Conservation (phyloP, 2,113 vertebrate species). For the Diphyllodes magnificus region DNA sequence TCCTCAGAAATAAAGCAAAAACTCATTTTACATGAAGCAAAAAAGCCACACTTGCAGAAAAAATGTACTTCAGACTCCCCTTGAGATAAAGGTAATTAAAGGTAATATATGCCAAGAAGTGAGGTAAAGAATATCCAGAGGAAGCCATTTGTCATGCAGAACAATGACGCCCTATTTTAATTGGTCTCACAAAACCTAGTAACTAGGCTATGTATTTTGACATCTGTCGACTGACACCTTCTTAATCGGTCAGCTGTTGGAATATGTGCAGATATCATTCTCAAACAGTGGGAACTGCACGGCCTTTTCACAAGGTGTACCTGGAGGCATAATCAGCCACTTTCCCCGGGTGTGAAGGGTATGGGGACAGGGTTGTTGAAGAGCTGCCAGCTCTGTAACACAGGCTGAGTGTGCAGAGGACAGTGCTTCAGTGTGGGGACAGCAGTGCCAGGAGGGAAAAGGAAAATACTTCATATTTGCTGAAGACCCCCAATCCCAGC, state of each 20-base stretch:
- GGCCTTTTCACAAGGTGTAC: not conserved
- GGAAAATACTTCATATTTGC: not conserved
- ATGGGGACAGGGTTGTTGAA: not conserved
- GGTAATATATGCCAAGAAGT: not conserved
- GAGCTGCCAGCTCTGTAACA: not conserved
- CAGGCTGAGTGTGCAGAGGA: not conserved
- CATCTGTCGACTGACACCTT: not conserved
- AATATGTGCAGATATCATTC: not conserved
- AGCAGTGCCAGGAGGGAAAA: not conserved
- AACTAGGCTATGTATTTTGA: not conserved
- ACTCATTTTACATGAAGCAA: not conserved
- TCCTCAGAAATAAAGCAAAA: not conserved
- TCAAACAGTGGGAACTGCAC: not conserved
- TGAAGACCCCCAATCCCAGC: not conserved
- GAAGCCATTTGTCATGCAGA: constrained; percentile 36
- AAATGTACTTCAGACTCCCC: not conserved
- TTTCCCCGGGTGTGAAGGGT: not conserved
- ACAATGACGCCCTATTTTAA: not conserved
- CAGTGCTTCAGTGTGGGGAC: not conserved
- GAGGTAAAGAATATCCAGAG: not conserved
- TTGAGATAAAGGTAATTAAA: constrained; percentile 18
- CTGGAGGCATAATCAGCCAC: not conserved
- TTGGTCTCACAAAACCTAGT: not conserved
- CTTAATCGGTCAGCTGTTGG: not conserved
- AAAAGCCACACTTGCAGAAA: not conserved